Base-by-base conservation (phyloP, 2,888 invertebrate genomes). In the Spodoptera exigua region DNA sequence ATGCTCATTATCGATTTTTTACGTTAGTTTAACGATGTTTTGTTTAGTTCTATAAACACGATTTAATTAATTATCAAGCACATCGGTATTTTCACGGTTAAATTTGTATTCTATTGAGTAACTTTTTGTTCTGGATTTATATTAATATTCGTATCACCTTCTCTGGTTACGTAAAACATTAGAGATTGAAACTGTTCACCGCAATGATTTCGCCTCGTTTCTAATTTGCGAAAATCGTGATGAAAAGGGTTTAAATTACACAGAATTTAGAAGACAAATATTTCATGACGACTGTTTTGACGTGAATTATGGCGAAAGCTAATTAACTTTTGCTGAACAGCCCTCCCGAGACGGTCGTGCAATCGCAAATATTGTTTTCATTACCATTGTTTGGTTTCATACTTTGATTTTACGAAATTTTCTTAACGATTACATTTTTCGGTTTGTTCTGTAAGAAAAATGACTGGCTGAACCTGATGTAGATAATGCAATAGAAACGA, bases 121-220 rank as follows among this genome's bases (percentile, higher is more conserved):
- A 40, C n/a, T 18, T 52, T 57, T 46, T 41, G 16, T 44, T 60
- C 16, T 17, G 17, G 36, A 43, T 66, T 47, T 61, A 69, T 58
- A 71, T 68, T 75, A 69, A 71, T 69, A 66, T 71, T 45, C 57
- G 32, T 51, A 49, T 55, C 60, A 39, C 40, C 27, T 13, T 60
- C 56, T 85, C 80, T 71, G 79, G 76, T 83, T 81, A 76, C 79
- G 76, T 82, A 81, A 86, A 81, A 67, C 66, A 76, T 49, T 75
- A 71, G 61, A 60, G 76, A 78, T 78, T 74, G 64, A 53, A 72
- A 59, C 52, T 70, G 74, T 70, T 77, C 72, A 76, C 83, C 82
- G 81, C 85, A 84, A 73, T 73, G 74, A 76, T 80, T 75, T 80
- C 67, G 63, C 44, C 64, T 51, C 51, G 44, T 52, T 56, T 34